phyloP scores from a whole-genome alignment of 37 sponge, comb jelly and placozoan species.

The Cliona cf. orientalis region DNA sequence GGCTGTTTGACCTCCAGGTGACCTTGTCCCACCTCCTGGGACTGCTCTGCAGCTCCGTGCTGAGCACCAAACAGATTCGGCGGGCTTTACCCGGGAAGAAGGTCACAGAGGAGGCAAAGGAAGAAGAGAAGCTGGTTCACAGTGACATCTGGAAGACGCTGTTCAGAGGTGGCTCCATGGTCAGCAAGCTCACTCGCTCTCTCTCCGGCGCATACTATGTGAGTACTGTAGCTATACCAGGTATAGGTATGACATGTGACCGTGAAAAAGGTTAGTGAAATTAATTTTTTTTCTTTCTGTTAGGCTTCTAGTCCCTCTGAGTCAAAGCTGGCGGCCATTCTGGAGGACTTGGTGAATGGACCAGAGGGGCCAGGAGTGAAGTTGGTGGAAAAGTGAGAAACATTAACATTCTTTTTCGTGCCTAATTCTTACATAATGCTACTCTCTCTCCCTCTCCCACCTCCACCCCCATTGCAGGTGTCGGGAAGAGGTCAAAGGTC shows the following conservation, averaged over 20 bases:
- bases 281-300: not conserved
- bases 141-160: slow-evolving; percentile 87
- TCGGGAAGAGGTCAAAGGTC: slow-evolving; percentile 38
- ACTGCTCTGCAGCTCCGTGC: slow-evolving; percentile 39
- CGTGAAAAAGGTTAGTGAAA: not conserved
- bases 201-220: slow-evolving; percentile 77
- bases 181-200: slow-evolving; percentile 59
- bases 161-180: slow-evolving; percentile 87
- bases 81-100: not conserved
- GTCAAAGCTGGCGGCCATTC: slow-evolving; percentile 34
- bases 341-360: slow-evolving; percentile 59
- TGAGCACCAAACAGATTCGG: slow-evolving; percentile 26
- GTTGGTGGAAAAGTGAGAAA: slow-evolving; percentile 48
- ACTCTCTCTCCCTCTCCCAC: not conserved
- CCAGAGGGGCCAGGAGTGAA: not conserved
- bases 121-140: slow-evolving; percentile 47
- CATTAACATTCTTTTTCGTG: not conserved
- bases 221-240: not conserved
- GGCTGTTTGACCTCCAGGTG: slow-evolving; percentile 82
- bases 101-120: slow-evolving; percentile 30
- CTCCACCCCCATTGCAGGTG: slow-evolving; percentile 49
- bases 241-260: slow-evolving; percentile 1
- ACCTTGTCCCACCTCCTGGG: slow-evolving; percentile 72
- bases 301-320: slow-evolving; percentile 74
- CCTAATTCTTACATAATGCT: not conserved